Evolutionary conservation across 2,797 vertebrate genomes (phyloP), one percentile per base, ranked within the genome.

Genomic region (Gila robusta): DNA sequence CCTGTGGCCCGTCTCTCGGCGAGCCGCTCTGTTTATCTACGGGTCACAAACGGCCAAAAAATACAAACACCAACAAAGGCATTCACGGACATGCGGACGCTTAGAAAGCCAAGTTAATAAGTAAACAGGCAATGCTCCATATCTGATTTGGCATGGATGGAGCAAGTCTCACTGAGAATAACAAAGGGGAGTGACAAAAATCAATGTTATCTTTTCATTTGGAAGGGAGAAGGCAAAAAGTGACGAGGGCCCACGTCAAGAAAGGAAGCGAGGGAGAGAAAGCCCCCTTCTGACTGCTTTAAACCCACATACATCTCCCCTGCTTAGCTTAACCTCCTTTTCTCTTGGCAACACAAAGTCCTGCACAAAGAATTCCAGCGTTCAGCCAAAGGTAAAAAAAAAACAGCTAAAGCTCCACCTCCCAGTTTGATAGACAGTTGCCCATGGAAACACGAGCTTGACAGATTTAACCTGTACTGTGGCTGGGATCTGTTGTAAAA

Each of bases 331-430:
- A 91, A 91, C 92, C 93, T 94, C 91, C 69, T 91, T 89, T 92
- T 92, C 93, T 95, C 96, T 94, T 95, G 95, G 95, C 94, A 96
- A 96, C 95, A 89, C 52, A 91, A 92, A 94, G 92, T 93, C 93
- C 92, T 92, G 90, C 93, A 93, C 94, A 95, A 96, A 96, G 95
- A 96, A 96, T 96, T 94, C 90, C 91, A 94, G 91, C 93, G 91
- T 94, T 92, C 93, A 93, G 94, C 95, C 95, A 96, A 95, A 95
- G 92, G 95, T 94, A 95, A 94, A 94, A 35, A 32, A 32, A 35
- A 92, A 71, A 92, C 92, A 82, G 91, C 90, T 91, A 93, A 91
- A 88, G 82, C 90, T 91, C 92, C 90, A 74, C 91, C 89, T 90
- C 88, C 87, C 71, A 84, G 54, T 74, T 86, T 64, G 67, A 93